Evolutionary conservation across 2,888 invertebrate genomes (phyloP).

Genomic region (Disparrhopalites patrizii): DNA sequence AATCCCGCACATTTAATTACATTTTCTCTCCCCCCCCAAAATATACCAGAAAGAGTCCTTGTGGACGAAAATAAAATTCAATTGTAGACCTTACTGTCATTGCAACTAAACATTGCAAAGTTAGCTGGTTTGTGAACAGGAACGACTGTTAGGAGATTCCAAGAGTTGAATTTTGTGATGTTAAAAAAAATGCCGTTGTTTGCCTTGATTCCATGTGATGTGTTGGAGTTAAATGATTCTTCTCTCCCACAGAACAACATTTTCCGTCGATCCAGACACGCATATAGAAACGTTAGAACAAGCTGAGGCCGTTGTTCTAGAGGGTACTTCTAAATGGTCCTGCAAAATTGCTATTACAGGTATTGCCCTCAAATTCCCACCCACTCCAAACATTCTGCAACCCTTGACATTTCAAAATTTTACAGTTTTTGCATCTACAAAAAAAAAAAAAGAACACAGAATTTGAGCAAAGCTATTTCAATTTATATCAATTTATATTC

Average conservation of each 20-base stretch:
- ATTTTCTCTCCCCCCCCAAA: no score
- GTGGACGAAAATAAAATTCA: no score
- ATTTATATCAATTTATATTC: not conserved
- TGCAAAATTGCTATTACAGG: conserved; percentile 99
- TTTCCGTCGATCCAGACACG: conserved; percentile 95
- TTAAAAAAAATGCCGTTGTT: no score
- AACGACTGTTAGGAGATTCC: no score
- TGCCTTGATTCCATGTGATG: conserved; percentile 20
- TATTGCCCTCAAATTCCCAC: conserved; percentile 54
- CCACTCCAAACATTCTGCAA: not conserved
- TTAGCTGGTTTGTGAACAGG: no score
- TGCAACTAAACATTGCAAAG: no score
- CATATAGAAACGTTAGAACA: conserved; percentile 97
- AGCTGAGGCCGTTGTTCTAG: conserved; percentile 95
- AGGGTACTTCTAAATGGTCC: conserved; percentile 99
- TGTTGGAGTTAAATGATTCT: conserved; percentile 18
- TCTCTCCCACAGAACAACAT: conserved; percentile 78
- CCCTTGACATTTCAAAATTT: not conserved
- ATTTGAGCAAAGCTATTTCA: no score
- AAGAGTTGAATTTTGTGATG: no score
- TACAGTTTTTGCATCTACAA: not conserved
- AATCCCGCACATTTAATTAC: no score
- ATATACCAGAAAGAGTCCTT: no score
- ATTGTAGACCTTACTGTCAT: no score
- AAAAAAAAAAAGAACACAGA: not conserved